These are phyloP conservation scores for Pangasianodon gigas DNA, from an alignment of 2,113 vertebrate genomes.

Conservation along the genomic window DNA sequence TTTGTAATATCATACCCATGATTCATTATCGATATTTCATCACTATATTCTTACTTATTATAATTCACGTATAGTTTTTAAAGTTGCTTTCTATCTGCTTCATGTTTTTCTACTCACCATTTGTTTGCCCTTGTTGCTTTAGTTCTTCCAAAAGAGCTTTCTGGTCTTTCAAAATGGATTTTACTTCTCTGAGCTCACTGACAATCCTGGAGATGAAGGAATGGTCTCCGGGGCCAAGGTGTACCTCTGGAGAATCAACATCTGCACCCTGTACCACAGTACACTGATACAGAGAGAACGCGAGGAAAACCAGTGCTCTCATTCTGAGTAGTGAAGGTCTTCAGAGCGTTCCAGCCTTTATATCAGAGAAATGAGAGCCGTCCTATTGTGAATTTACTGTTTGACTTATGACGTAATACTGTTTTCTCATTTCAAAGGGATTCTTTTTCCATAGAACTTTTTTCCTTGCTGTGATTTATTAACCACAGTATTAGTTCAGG, in stretches of 20 bases:
- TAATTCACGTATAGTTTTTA: background rate
- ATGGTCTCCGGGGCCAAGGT: background rate
- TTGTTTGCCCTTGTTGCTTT: background rate
- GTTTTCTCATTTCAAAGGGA: background rate
- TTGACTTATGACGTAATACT: background rate
- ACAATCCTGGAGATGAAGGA: background rate
- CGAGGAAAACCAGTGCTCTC: background rate
- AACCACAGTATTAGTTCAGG: background rate
- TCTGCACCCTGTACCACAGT: background rate
- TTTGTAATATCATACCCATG: background rate
- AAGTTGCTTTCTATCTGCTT: background rate
- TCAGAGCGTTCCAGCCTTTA: background rate
- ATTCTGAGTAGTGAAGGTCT: background rate
- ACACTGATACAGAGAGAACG: constrained; percentile 4
- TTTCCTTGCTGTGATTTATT: background rate
- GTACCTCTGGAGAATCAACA: background rate
- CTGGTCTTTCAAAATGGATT: background rate
- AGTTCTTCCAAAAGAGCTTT: background rate
- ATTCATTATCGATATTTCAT: background rate
- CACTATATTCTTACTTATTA: background rate
- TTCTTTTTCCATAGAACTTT: background rate
- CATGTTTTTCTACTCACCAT: background rate
- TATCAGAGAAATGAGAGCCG: background rate
- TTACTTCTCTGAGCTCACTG: background rate
- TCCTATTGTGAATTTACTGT: background rate